phyloP scores from a whole-genome alignment of 2,113 vertebrate species.

The Sylvia atricapilla region DNA sequence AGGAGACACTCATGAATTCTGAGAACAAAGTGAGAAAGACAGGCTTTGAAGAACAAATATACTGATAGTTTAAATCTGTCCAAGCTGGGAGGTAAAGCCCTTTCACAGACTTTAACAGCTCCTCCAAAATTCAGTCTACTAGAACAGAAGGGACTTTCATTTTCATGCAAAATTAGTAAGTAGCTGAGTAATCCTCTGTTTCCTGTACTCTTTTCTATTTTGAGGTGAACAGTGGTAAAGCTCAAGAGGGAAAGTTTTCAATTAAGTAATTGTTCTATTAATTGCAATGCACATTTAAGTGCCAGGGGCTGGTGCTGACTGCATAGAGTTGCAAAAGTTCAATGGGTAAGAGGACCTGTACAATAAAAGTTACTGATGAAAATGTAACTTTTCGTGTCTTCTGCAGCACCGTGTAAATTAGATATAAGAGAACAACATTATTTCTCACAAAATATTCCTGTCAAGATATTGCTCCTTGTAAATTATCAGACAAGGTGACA shows the following conservation, averaged over 20 bases:
- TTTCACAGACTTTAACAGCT: neutral
- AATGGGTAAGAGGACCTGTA: neutral
- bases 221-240: neutral
- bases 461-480: neutral
- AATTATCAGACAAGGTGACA: neutral
- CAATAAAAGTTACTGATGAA: neutral
- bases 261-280: neutral
- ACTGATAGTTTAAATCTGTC: neutral
- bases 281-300: neutral
- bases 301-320: neutral
- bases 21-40: neutral
- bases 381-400: neutral
- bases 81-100: neutral
- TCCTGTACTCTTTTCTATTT: neutral
- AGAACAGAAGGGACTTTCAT: neutral
- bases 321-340: neutral
- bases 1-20: neutral
- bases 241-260: neutral
- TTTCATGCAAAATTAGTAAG: neutral
- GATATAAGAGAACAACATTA: neutral
- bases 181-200: neutral
- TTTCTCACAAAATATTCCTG: slow-evolving; percentile 8
- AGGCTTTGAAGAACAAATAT: neutral
- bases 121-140: neutral
- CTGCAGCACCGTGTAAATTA: neutral